A percentile compares a stretch with the other conserved stretches of the same genome.
These are phyloP conservation scores for Crocodylus rhombifer DNA, from an alignment of 2,797 vertebrate species.

Conservation along the genomic window DNA sequence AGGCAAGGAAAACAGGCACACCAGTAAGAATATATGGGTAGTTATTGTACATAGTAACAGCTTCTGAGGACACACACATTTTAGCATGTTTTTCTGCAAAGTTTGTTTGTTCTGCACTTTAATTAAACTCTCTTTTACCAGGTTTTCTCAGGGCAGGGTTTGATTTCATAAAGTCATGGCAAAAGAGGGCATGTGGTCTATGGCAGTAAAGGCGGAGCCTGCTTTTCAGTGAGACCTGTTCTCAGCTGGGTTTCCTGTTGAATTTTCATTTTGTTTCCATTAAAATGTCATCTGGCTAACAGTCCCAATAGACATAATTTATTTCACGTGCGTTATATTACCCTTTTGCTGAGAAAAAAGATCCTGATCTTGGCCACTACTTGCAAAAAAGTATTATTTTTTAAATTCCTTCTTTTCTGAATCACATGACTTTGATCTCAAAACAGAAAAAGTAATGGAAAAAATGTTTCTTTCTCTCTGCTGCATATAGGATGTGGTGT, in stretches of 20 bases:
- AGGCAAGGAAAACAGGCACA: no score
- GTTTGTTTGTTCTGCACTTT: no score
- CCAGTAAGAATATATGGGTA: no score
- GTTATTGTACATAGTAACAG: no score
- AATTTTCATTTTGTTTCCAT: constrained; percentile 33
- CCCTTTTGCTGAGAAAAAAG: constrained; percentile 40
- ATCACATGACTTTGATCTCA: constrained; percentile 23
- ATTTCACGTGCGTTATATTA: constrained; percentile 60
- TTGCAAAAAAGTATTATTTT: constrained; percentile 40
- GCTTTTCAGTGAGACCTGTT: constrained; percentile 7
- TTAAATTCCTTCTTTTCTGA: background rate
- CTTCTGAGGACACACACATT: no score
- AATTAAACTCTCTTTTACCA: no score
- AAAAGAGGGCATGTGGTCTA: no score
- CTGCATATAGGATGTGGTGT: constrained; percentile 10
- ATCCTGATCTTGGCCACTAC: background rate
- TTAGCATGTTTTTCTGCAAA: no score
- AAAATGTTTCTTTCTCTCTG: background rate
- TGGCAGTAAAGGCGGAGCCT: background rate
- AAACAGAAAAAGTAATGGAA: background rate
- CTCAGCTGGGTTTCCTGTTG: constrained; percentile 4
- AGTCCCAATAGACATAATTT: constrained; percentile 42
- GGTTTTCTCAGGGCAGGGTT: no score
- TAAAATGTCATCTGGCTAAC: constrained; percentile 33
- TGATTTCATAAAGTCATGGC: no score